A percentile compares a stretch with the other conserved stretches of the same genome.
phyloP scores from a whole-genome alignment of 2,113 vertebrate species.

The Cepphus grylle region DNA sequence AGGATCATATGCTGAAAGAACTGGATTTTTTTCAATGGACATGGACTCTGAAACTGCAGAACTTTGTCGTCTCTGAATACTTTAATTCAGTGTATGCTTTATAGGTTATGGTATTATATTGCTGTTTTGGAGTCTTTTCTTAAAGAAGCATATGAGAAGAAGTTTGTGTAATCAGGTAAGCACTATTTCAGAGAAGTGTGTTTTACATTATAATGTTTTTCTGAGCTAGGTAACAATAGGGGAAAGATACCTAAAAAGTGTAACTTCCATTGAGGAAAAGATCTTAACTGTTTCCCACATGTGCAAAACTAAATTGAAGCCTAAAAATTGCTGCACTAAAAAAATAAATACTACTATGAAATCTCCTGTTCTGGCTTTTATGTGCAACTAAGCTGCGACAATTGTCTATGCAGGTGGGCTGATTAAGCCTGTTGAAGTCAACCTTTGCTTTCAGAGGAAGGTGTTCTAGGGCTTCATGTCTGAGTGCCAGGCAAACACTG shows the following conservation, averaged over 20 bases:
- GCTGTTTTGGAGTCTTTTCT: not conserved
- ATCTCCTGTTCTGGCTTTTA: not conserved
- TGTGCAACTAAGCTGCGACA: not conserved
- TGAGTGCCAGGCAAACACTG: too few relatives aligned
- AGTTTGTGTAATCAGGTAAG: not conserved
- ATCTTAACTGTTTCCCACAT: not conserved
- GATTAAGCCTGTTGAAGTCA: not conserved
- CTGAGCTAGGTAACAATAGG: not conserved
- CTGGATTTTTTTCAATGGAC: not conserved
- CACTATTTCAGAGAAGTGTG: not conserved
- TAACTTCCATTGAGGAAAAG: not conserved
- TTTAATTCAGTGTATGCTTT: not conserved
- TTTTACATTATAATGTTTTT: not conserved
- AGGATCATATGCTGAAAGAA: not conserved
- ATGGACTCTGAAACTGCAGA: not conserved
- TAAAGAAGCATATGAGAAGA: not conserved
- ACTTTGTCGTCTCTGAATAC: not conserved
- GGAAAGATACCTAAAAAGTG: not conserved
- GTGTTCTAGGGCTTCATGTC: accelerated
- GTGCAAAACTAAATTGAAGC: not conserved
- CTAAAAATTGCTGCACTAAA: too few relatives aligned
- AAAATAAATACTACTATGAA: not conserved
- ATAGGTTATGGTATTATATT: not conserved
- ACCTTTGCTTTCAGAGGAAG: not conserved
- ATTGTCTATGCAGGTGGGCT: not conserved